Evolutionary conservation across 1,140 invertebrate genomes (phyloP).

Genomic region (Heterodera schachtii): DNA sequence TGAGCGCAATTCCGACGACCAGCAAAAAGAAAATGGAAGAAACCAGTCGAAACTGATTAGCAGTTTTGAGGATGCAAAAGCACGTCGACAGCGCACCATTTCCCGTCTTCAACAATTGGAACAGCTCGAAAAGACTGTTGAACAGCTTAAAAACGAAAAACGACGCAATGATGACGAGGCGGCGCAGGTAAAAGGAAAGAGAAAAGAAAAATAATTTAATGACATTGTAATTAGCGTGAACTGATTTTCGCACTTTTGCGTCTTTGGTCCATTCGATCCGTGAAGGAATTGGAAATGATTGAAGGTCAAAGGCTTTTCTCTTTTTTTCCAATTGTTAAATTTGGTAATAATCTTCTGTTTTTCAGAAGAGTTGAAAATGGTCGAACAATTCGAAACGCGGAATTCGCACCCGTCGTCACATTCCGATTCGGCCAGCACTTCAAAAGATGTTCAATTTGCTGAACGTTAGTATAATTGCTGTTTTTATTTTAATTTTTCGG

Average conservation of each 20-base stretch:
- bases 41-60: not conserved
- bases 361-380: slow-evolving; percentile 26
- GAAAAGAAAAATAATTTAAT: not conserved
- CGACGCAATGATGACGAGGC: slow-evolving; percentile 41
- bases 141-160: slow-evolving; percentile 32
- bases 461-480: not conserved
- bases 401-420: not conserved
- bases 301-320: slow-evolving; percentile 55
- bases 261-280: slow-evolving; percentile 67
- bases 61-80: slow-evolving; percentile 15
- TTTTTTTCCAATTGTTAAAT: slow-evolving; percentile 4
- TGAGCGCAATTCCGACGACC: not conserved
- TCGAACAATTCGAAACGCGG: slow-evolving; percentile 11
- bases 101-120: slow-evolving; percentile 27
- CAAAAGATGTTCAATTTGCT: not conserved
- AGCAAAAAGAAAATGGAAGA: too few species aligned
- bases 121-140: slow-evolving; percentile 36
- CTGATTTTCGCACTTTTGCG: slow-evolving; percentile 37
- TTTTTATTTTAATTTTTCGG: not conserved
- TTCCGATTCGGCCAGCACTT: not conserved
- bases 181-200: slow-evolving; percentile 10
- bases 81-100: slow-evolving; percentile 35
- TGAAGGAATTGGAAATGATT: slow-evolving; percentile 77
- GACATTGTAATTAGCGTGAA: slow-evolving; percentile 33
- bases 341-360: not conserved